Evolutionary conservation across 2,113 vertebrate genomes (phyloP).

Genomic region (Cebidichthys violaceus): DNA sequence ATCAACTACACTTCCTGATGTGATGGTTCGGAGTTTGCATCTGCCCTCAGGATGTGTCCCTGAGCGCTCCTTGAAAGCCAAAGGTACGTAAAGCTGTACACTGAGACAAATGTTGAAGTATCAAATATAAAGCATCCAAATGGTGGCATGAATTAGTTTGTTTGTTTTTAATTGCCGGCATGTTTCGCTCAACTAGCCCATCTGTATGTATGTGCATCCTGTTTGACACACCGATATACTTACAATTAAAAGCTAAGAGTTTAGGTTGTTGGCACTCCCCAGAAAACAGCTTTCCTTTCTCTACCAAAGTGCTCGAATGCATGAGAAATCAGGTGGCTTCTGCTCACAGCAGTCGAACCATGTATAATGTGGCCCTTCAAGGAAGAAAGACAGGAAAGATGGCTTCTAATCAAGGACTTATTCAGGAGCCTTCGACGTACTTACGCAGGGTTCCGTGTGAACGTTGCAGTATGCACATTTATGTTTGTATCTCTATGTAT

Average conservation of each 20-base stretch:
- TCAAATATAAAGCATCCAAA: background rate
- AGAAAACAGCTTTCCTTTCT: slow-evolving; percentile 13
- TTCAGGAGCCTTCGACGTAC: slow-evolving; percentile 6
- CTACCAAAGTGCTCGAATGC: background rate
- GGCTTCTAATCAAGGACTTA: slow-evolving; percentile 37
- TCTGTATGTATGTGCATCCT: background rate
- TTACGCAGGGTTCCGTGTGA: slow-evolving; percentile 27
- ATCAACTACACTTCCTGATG: background rate
- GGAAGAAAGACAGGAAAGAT: slow-evolving; percentile 34
- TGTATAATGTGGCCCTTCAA: slow-evolving; percentile 46
- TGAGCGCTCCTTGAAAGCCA: background rate
- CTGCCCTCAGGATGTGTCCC: background rate
- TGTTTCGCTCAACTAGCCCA: background rate
- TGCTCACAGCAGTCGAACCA: slow-evolving; percentile 27
- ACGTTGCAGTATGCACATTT: slow-evolving; percentile 13
- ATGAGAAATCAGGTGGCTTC: slow-evolving; percentile 45
- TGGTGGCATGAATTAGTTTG: background rate
- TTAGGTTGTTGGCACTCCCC: slow-evolving; percentile 10
- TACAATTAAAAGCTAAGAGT: slow-evolving; percentile 29
- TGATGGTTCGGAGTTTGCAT: background rate
- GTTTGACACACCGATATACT: background rate
- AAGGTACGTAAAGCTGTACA: background rate
- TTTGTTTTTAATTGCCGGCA: background rate
- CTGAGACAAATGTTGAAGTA: background rate
- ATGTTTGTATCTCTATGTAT: slow-evolving; percentile 11